Conservation (phyloP, 2,797 vertebrate genomes). For the Falco cherrug region DNA sequence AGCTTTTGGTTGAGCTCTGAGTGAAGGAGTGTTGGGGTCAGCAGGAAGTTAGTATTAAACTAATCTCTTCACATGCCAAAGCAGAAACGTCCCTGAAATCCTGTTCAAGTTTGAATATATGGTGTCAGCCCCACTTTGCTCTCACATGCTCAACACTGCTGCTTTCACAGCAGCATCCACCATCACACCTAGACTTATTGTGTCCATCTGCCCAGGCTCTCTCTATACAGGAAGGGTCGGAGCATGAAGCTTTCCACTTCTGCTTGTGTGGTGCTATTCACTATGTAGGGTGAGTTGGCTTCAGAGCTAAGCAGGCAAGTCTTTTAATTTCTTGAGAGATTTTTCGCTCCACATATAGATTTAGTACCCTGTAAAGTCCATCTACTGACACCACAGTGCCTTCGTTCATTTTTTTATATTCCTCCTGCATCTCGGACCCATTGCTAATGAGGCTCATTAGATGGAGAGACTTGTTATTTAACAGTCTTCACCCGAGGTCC, state of each 20-base stretch:
- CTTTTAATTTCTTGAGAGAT: neutral
- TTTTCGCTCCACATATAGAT: neutral
- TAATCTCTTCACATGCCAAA: neutral
- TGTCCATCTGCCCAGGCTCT: fast-evolving
- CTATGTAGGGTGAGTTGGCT: neutral
- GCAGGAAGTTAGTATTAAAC: neutral
- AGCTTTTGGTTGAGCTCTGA: neutral
- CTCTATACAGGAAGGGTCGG: neutral
- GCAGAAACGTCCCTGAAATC: neutral
- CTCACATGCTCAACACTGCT: neutral
- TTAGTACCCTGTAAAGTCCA: neutral
- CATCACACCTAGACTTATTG: neutral
- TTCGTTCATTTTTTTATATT: neutral
- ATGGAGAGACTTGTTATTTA: neutral
- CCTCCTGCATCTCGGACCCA: neutral
- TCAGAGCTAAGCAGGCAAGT: neutral
- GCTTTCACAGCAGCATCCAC: neutral
- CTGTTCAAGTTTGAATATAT: too few species aligned
- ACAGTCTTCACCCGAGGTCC: neutral
- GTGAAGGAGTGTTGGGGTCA: neutral
- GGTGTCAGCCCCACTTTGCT: neutral
- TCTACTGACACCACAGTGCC: neutral
- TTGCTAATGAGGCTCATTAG: neutral
- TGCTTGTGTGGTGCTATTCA: neutral
- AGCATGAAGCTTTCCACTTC: neutral